Evolutionary conservation across 2,113 vertebrate species (phyloP).

Genomic region (Puntigrus tetrazona): DNA sequence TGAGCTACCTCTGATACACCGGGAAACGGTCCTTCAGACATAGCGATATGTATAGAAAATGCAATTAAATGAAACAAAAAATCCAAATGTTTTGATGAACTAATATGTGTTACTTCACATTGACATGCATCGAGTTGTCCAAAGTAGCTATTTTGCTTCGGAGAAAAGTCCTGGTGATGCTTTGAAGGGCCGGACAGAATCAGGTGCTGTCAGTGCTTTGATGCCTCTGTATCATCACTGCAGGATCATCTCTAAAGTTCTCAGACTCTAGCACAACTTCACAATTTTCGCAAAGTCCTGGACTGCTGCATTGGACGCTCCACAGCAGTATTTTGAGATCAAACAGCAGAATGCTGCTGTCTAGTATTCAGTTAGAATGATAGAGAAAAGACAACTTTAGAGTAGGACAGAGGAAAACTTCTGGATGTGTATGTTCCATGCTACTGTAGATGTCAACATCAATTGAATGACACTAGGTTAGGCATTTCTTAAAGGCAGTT

Average conservation of each 20-base stretch:
- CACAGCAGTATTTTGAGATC: constrained; percentile 7
- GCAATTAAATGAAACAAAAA: not conserved
- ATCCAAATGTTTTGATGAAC: too few relatives aligned
- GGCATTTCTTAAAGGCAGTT: not conserved
- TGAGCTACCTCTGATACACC: not conserved
- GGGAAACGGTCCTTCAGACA: not conserved
- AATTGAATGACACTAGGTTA: not conserved
- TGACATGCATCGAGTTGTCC: not conserved
- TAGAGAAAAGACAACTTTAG: not conserved
- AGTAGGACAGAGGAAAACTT: not conserved
- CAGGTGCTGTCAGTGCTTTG: constrained; percentile 11
- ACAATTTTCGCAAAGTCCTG: not conserved
- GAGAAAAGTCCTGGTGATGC: not conserved
- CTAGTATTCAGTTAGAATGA: not conserved
- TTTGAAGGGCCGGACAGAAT: not conserved
- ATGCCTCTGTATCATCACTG: constrained; percentile 3
- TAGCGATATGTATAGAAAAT: not conserved
- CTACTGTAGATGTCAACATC: not conserved
- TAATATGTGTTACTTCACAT: not conserved
- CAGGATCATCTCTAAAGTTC: not conserved
- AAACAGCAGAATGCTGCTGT: not conserved
- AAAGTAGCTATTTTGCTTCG: not conserved
- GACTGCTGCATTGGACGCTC: not conserved
- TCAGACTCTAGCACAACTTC: not conserved
- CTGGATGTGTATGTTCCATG: not conserved